Base-by-base conservation (phyloP, 2,113 vertebrate species). In the Corythaixoides concolor region DNA sequence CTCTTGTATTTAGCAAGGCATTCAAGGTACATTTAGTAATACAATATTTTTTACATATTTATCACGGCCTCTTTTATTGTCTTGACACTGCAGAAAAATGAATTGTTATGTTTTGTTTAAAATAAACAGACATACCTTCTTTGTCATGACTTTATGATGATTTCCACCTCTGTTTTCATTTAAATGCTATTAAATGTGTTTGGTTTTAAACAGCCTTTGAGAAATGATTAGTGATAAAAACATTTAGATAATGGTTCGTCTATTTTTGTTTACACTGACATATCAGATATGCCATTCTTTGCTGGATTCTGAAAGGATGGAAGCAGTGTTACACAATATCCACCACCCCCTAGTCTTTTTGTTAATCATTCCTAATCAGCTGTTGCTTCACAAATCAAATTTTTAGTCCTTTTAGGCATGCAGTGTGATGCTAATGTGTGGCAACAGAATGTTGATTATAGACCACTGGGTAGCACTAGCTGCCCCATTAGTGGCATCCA, bases 321-420 rank as follows among this genome's bases (percentile, higher is more conserved):
- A 81, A 87, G 43, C 50, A 81, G 27, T 33, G 22, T 85, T 78
- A 78, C 85, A 89, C 76, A 91, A 89, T 45, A 93, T 45, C 58
- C 83, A 90, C n/a, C 56, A 90, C 50, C 41, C 76, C 35, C 33
- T 15, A 53, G n/a, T 43, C 81, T 95, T 83, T 89, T 56, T 91
- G 92, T 45, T 96, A 92, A 91, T 94, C 37, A 93, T 88, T 37
- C n/a, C 55, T 88, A 75, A 95, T 96, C 90, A 97, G 90, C 82
- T 96, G 89, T 73, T 89, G 82, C 79, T 86, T 93, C 62, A 94
- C 73, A 96, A 96, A 96, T 92, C 77, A 86, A 70, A 88, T 95
- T 96, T 86, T 82, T 43, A 88, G 86, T 56, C 74, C 75, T 89
- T 93, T 87, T 78, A 96, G 62, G 70, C 93, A 90, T 89, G 73